Evolutionary conservation across 2,113 vertebrate genomes (phyloP).

Genomic region (Melanocharis versteri): DNA sequence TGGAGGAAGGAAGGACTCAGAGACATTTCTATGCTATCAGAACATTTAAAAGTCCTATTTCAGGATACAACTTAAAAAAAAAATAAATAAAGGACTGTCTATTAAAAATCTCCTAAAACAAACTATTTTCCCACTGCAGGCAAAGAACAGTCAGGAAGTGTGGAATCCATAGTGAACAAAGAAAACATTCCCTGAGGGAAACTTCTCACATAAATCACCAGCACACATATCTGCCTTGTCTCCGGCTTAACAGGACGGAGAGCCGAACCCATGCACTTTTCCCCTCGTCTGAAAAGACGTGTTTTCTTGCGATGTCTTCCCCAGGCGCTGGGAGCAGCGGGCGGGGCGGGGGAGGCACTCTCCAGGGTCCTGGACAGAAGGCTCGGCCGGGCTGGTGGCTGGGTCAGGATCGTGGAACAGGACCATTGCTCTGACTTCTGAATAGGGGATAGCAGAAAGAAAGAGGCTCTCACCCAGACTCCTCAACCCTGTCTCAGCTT

Average conservation of each 20-base stretch:
- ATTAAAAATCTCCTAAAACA: neutral
- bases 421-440: neutral
- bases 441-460: accelerated
- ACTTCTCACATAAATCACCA: neutral
- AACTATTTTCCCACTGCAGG: neutral
- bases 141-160: neutral
- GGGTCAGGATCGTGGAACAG: accelerated
- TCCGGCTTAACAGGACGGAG: neutral
- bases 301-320: accelerated
- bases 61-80: neutral
- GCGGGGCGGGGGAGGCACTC: neutral
- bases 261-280: accelerated
- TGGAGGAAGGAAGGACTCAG: neutral
- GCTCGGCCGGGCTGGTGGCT: accelerated
- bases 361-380: constrained; percentile 25
- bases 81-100: neutral
- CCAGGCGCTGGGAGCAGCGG: accelerated
- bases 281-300: accelerated
- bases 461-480: neutral
- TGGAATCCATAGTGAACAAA: neutral
- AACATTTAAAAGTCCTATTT: neutral
- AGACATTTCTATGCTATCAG: neutral
- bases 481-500: neutral
- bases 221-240: neutral
- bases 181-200: neutral